A percentile compares a stretch with the other conserved stretches of the same genome.
Conservation (phyloP, 2,797 vertebrate genomes). For the Tragelaphus oryx region DNA sequence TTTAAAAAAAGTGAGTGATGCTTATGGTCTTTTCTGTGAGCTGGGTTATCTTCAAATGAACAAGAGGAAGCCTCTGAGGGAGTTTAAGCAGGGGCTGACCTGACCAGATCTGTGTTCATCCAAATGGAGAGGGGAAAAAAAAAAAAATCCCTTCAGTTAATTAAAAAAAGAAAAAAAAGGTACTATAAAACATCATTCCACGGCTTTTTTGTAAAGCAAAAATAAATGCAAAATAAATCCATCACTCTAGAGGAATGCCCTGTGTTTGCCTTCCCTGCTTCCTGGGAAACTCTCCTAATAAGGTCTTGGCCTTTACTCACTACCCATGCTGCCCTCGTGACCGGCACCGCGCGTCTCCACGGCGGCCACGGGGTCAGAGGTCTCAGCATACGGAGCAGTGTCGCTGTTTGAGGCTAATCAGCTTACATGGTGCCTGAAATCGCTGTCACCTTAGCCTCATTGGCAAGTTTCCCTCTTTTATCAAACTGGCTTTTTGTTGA, state of each 20-base stretch:
- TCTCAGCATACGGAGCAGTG: background rate
- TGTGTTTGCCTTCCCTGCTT: background rate
- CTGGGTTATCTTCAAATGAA: background rate
- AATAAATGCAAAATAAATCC: conserved; percentile 46
- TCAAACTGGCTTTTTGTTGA: conserved; percentile 17
- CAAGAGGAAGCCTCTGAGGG: background rate
- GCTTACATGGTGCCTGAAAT: background rate
- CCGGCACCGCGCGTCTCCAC: background rate
- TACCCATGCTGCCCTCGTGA: background rate
- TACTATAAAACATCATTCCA: conserved; percentile 2
- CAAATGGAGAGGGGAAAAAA: background rate
- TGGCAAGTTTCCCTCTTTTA: conserved; percentile 31
- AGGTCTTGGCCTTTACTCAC: background rate
- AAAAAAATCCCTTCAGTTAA: background rate
- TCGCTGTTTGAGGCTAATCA: conserved; percentile 1
- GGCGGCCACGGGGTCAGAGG: background rate
- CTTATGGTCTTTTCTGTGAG: background rate
- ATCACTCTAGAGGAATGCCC: conserved; percentile 56
- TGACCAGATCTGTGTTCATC: background rate
- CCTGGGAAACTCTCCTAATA: conserved; percentile 49
- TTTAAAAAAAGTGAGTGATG: background rate
- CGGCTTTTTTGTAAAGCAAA: conserved; percentile 53
- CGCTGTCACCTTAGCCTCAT: background rate
- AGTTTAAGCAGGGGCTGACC: background rate
- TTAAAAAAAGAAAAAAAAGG: background rate